Evolutionary conservation across 2,113 vertebrate species (phyloP), one percentile per base, ranked within the genome.

Genomic region (Sturnira hondurensis): DNA sequence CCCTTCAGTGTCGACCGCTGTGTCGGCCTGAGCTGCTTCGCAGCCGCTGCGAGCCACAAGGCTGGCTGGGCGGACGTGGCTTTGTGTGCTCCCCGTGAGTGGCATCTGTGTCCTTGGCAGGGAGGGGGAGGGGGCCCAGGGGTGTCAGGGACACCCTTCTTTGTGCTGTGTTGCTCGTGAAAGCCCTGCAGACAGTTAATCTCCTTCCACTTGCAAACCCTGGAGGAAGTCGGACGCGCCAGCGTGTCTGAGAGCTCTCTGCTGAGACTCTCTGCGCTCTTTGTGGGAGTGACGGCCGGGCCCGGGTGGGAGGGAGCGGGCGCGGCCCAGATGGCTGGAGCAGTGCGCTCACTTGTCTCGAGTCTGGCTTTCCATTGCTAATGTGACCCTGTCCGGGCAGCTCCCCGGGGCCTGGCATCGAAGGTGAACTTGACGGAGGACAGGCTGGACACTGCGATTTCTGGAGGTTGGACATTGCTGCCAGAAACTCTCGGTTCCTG

Each of bases 231-330:
- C 76, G 22, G 77, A 9, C 5, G 1, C 0, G 0, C 56, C n/a
- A 41, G 77, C 61, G 61, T 28, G 24, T 24, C 54, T 36, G 9
- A 16, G 38, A 33, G 9, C 16, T 77, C 50, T 65, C 61, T 80
- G 52, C 73, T 63, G 63, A 76, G 76, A 26, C 4, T 58, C 43
- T 16, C 71, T 13, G 36, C 33, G 54, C 65, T 61, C 19, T 43
- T 70, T 22, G 0, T 2, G 8, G 47, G 38, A 28, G n/a, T 43
- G 36, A 63, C 22, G 5, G 68, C 58, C n/a, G 26, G 31, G 71
- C 45, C 24, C 2, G 1, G 0, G 33, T 38, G 1, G 2, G 3
- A 7, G 33, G 61, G 2, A 0, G n/a, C 1, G 0, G 9, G 4
- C 1, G 1, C 26, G 26, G 22, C 17, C 12, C 38, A 28, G 56